Evolutionary conservation across 2,113 vertebrate species (phyloP).

Genomic region (Pollimyrus isidori): DNA sequence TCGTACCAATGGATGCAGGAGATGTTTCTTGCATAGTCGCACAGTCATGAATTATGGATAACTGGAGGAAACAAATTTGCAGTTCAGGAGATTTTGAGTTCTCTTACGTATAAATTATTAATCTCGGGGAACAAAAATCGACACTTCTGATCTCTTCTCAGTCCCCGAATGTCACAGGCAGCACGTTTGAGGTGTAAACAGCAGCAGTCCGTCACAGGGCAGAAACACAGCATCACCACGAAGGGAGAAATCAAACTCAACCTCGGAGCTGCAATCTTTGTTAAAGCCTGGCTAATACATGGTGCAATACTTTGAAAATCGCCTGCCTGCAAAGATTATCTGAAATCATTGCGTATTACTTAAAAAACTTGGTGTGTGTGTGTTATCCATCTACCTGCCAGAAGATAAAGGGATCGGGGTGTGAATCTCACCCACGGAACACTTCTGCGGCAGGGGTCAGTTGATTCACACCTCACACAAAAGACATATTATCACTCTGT

Average conservation of each 20-base stretch:
- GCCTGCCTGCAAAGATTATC: background rate
- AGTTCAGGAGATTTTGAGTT: constrained; percentile 41
- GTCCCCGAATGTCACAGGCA: background rate
- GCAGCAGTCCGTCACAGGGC: background rate
- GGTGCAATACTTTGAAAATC: background rate
- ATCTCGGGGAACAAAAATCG: constrained; percentile 51
- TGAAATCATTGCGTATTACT: background rate
- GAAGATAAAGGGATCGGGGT: background rate
- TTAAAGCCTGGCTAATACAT: background rate
- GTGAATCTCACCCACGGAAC: background rate
- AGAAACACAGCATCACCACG: background rate
- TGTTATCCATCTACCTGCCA: background rate
- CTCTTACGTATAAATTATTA: constrained; percentile 53
- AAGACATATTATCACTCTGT: background rate
- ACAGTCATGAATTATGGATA: constrained; percentile 48
- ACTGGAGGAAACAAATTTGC: constrained; percentile 28
- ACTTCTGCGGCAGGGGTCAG: background rate
- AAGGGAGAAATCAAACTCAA: background rate
- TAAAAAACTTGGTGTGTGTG: background rate
- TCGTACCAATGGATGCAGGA: too few species aligned
- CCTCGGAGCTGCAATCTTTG: background rate
- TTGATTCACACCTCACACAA: background rate
- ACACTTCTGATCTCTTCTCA: constrained; percentile 40
- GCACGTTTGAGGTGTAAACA: background rate
- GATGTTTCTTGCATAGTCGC: too few species aligned